These are phyloP conservation scores for Petromus typicus DNA, from an alignment of 2,113 vertebrate species.

Conservation along the genomic window DNA sequence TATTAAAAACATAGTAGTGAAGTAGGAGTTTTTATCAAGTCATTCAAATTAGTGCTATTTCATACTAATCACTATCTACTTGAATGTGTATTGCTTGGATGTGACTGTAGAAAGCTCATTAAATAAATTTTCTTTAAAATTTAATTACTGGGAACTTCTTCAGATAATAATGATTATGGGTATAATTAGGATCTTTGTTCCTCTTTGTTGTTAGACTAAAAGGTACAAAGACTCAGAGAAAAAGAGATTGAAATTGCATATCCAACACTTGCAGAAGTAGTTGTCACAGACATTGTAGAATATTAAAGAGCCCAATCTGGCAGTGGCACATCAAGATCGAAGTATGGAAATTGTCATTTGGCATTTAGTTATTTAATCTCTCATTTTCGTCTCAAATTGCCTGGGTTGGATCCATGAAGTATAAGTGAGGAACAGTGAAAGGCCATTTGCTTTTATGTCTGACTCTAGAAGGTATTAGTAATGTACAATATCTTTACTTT, in stretches of 20 bases:
- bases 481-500: conserved; percentile 13
- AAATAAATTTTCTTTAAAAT: conserved; percentile 89
- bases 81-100: conserved; percentile 86
- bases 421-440: conserved; percentile 39
- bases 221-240: conserved; percentile 85
- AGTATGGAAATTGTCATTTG: conserved; percentile 76
- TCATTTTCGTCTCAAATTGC: conserved; percentile 71
- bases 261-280: conserved; percentile 80
- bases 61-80: conserved; percentile 87
- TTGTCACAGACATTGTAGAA: conserved; percentile 69
- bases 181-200: conserved; percentile 89
- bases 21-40: conserved; percentile 88
- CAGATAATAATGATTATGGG: conserved; percentile 86
- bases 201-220: conserved; percentile 85
- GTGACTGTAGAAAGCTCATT: conserved; percentile 87
- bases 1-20: conserved; percentile 88
- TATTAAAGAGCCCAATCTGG: conserved; percentile 78
- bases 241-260: conserved; percentile 85
- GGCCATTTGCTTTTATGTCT: conserved; percentile 13
- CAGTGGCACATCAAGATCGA: conserved; percentile 56
- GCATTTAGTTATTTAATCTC: conserved; percentile 68
- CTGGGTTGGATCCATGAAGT: conserved; percentile 20
- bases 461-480: background rate
- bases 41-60: conserved; percentile 88
- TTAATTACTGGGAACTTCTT: conserved; percentile 89